Base-by-base conservation (phyloP, 2,888 invertebrate species). In the Tenthredo amoena region DNA sequence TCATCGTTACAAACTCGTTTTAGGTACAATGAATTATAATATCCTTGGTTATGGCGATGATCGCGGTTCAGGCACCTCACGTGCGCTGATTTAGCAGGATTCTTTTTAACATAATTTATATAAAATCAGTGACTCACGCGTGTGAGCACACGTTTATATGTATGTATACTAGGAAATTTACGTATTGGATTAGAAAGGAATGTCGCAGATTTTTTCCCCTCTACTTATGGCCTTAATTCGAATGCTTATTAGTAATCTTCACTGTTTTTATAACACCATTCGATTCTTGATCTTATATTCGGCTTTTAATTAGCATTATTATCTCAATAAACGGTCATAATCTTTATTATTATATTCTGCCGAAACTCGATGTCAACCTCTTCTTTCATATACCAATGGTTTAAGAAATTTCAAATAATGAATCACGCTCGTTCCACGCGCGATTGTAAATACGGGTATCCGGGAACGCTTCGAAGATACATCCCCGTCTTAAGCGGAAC, bases 401-500 rank as follows among this genome's bases (percentile, higher is more conserved):
- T 26, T 62, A 4, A 15, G 62, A n/a, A 62, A 62, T n/a, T 55
- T 55, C 55, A 55, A 55, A 55, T 34, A 68, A 68, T 31, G 68
- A 68, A 68, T 68, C 68, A 68, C 68, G 68, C 68, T 68, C 68
- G 31, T 68, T 68, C 68, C 68, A 43, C 83, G 68, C 83, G 83
- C 40, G 68, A 68, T 83, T 68, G 26, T 65, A 31, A 68, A 83
- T 47, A 84, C 77, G 86, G 86, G 82, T 86, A 85, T 87, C 88
- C 77, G 43, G 84, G 72, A 85, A 85, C 83, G 83, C 58, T 65
- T 26, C 72, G 86, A 87, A 88, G 86, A 87, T 87, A 87, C 89
- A 89, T 88, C 90, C 89, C 90, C 89, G 88, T 89, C 89, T 88
- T 87, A 85, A 87, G 87, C 89, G 87, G 86, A 89, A 90, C 89